Evolutionary conservation across 2,113 vertebrate genomes (phyloP).

Genomic region (Gallinago paraguaiae): DNA sequence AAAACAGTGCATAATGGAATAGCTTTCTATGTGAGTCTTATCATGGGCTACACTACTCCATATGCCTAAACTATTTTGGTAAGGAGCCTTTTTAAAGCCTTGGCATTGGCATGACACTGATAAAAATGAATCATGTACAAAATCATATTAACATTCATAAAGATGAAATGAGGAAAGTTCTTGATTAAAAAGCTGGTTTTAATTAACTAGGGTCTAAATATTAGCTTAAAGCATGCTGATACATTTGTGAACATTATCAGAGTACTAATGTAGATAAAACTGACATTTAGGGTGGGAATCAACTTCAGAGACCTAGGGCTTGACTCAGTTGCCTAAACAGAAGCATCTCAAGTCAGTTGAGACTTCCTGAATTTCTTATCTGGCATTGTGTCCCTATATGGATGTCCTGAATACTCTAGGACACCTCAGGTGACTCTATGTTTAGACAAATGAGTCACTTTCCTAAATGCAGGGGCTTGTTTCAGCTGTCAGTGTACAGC

Average conservation of each 20-base stretch:
- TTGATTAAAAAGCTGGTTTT: conserved; percentile 34
- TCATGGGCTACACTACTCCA: not conserved
- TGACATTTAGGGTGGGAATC: conserved; percentile 6
- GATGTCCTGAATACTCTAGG: not conserved
- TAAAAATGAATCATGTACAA: conserved; percentile 35
- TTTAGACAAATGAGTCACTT: not conserved
- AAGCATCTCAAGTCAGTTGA: not conserved
- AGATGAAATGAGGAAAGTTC: conserved; percentile 15
- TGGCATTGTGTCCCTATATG: not conserved
- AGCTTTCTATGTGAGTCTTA: conserved; percentile 19
- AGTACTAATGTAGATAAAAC: conserved; percentile 19
- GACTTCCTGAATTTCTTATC: not conserved
- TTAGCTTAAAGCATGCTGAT: conserved; percentile 30
- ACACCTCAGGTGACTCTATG: not conserved
- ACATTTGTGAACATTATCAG: conserved; percentile 33
- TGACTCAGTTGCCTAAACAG: not conserved
- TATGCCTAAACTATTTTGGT: not conserved
- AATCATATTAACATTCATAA: conserved; percentile 41
- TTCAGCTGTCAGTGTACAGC: not conserved
- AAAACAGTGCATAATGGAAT: not conserved
- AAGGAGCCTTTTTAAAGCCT: conserved; percentile 1
- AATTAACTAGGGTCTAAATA: conserved; percentile 35
- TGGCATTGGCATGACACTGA: not conserved
- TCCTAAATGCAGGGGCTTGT: not conserved
- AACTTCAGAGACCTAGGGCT: not conserved